phyloP scores from a whole-genome alignment of 1,140 invertebrate species.

The Meloidogyne chitwoodi region DNA sequence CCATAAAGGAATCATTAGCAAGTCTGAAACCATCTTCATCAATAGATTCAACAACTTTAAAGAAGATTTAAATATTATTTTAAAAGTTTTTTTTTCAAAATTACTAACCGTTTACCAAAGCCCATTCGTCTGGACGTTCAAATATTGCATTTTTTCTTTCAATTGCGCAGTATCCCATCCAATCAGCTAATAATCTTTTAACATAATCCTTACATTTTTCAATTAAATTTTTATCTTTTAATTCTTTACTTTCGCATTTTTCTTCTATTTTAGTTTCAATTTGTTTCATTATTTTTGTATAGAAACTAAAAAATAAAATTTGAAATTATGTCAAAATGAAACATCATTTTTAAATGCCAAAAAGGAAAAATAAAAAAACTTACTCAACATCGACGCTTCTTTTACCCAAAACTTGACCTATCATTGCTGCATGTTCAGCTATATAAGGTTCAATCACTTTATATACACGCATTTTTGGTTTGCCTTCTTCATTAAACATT shows the following conservation, averaged over 20 bases:
- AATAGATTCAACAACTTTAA: neutral
- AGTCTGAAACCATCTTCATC: neutral
- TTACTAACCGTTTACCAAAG: neutral
- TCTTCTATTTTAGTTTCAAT: neutral
- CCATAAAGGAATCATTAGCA: neutral
- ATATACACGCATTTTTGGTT: neutral
- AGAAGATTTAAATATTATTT: neutral
- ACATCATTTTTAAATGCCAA: no score
- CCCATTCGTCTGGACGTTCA: neutral
- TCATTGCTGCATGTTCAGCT: neutral
- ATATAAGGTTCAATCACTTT: neutral
- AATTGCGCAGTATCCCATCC: neutral
- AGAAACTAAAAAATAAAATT: neutral
- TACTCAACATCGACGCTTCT: neutral
- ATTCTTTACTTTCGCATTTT: neutral
- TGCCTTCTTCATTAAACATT: neutral
- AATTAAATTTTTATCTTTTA: neutral
- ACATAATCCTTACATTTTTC: neutral
- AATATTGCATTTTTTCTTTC: neutral
- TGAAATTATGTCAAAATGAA: no score
- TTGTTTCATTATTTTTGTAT: neutral
- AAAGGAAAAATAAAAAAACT: neutral
- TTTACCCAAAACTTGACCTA: neutral
- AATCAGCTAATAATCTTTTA: neutral
- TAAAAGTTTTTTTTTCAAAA: no score